Percentiles rank a stretch among this genome's conserved stretches.
phyloP scores from a whole-genome alignment of 2,113 vertebrate species.

The Crypturellus undulatus region DNA sequence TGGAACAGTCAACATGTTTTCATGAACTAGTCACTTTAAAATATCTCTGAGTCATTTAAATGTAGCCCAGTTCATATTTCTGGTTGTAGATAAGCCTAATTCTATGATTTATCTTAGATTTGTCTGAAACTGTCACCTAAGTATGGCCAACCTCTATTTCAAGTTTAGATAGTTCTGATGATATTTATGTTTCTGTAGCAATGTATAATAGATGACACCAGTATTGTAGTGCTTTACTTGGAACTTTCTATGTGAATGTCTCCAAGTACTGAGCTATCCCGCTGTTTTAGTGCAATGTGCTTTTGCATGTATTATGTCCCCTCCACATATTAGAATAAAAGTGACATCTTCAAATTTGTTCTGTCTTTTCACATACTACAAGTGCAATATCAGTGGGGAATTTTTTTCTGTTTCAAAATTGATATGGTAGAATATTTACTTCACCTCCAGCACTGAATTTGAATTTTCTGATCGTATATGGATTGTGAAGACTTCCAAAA shows the following conservation, averaged over 20 bases:
- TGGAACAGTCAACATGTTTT: not conserved
- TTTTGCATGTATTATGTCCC: not conserved
- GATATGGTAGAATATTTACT: not conserved
- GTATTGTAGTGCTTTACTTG: not conserved
- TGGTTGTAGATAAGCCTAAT: not conserved
- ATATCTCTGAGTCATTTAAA: not conserved
- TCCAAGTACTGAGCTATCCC: not conserved
- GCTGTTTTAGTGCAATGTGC: not conserved
- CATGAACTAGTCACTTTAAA: not conserved
- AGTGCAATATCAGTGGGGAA: not conserved
- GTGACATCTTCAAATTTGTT: not conserved
- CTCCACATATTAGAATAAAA: not conserved
- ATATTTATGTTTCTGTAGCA: not conserved
- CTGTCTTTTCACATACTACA: not conserved
- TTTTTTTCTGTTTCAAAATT: not conserved
- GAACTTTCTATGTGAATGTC: not conserved
- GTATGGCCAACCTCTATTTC: not conserved
- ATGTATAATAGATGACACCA: not conserved
- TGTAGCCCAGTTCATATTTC: not conserved
- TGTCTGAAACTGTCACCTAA: not conserved
- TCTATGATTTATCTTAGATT: not conserved
- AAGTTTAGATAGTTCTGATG: not conserved
- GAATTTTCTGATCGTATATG: not conserved
- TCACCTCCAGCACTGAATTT: not conserved
- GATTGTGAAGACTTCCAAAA: not conserved